phyloP scores from a whole-genome alignment of 2,113 vertebrate genomes.

The Lagenorhynchus albirostris region DNA sequence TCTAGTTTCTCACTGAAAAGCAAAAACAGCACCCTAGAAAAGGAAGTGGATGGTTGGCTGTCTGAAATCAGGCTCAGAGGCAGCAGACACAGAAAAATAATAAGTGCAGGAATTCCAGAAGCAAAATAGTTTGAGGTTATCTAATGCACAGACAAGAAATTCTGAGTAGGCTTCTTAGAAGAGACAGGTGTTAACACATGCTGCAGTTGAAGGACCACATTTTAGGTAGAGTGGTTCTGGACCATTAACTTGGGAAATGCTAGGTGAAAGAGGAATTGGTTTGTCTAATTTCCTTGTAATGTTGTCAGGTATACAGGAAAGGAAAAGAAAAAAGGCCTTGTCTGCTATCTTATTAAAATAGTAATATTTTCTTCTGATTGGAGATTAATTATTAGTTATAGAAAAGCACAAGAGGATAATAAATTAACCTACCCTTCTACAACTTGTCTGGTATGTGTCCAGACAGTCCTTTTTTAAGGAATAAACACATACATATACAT shows the following conservation, averaged over 20 bases:
- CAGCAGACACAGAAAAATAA: not conserved
- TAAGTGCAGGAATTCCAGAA: not conserved
- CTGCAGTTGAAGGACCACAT: too few species aligned
- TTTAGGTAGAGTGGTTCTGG: not conserved
- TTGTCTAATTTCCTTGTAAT: not conserved
- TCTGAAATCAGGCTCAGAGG: not conserved
- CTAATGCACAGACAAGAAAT: not conserved
- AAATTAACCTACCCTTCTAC: not conserved
- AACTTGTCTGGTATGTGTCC: not conserved
- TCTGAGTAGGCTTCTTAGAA: not conserved
- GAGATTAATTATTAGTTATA: not conserved
- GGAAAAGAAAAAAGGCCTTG: not conserved
- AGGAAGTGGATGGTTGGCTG: not conserved
- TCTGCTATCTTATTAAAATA: not conserved
- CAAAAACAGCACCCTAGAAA: not conserved
- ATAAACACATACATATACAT: not conserved
- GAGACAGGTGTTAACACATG: too few species aligned
- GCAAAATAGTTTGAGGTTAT: not conserved
- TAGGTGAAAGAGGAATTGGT: not conserved
- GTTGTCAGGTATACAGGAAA: not conserved
- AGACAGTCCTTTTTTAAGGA: not conserved
- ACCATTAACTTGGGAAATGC: not conserved
- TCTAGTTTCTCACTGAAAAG: not conserved
- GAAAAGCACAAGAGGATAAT: not conserved
- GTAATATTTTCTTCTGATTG: not conserved